Evolutionary conservation across 2,113 vertebrate genomes (phyloP).

Genomic region (Caloenas nicobarica): DNA sequence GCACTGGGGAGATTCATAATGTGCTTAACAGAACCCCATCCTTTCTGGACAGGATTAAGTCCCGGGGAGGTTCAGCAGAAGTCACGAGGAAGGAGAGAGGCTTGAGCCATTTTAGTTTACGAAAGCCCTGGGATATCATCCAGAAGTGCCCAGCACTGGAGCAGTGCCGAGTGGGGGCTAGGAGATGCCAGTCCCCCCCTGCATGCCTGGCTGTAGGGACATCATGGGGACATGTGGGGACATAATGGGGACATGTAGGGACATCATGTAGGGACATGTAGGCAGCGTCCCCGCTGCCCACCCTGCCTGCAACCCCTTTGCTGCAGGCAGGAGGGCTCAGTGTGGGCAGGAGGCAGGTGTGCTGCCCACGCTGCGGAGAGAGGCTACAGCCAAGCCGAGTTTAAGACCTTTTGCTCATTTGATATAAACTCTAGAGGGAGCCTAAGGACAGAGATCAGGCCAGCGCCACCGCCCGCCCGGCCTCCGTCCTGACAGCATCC

Average conservation of each 20-base stretch:
- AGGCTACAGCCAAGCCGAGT: background rate
- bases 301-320: background rate
- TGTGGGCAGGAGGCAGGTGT: background rate
- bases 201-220: background rate
- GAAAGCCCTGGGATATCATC: background rate
- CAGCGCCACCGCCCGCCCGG: background rate
- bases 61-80: background rate
- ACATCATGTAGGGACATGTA: background rate
- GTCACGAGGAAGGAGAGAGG: background rate
- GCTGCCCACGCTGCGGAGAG: background rate
- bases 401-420: background rate
- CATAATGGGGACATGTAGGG: too few species aligned
- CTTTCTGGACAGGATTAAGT: background rate
- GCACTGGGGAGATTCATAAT: fast-evolving
- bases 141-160: background rate
- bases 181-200: background rate
- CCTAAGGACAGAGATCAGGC: conserved; percentile 42
- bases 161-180: fast-evolving
- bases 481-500: background rate
- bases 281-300: background rate
- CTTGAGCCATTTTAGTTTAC: background rate
- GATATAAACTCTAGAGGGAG: conserved; percentile 67
- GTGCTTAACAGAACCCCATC: background rate
- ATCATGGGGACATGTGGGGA: too few species aligned
- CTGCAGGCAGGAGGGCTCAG: background rate